Evolutionary conservation across 1,140 invertebrate genomes (phyloP).

Genomic region (Drosophila setifemur): DNA sequence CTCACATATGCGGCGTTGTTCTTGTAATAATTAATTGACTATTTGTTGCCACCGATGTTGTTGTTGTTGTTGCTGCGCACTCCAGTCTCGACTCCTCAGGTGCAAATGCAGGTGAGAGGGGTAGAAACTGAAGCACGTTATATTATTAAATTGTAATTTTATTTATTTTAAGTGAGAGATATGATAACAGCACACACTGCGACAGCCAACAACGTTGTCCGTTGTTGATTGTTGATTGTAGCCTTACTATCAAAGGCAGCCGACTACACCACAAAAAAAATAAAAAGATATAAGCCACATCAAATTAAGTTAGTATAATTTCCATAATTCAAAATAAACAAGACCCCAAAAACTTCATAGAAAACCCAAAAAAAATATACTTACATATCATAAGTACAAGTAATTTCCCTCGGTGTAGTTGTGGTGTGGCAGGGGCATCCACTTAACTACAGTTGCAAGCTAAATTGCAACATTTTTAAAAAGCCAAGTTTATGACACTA

Average conservation of each 20-base stretch:
- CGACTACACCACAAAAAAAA: constrained; percentile 36
- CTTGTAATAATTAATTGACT: constrained; percentile 78
- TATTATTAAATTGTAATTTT: constrained; percentile 80
- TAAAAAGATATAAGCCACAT: neutral
- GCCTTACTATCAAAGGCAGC: constrained; percentile 50
- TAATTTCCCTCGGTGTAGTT: too few relatives aligned
- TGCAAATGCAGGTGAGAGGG: neutral
- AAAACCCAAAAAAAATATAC: too few relatives aligned
- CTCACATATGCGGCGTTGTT: constrained; percentile 41
- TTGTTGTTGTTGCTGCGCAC: constrained; percentile 68
- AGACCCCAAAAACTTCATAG: too few relatives aligned
- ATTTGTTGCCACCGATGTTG: constrained; percentile 78
- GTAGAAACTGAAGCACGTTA: constrained; percentile 26
- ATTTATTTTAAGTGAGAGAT: constrained; percentile 80
- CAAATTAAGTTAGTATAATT: too few relatives aligned
- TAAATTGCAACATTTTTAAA: constrained; percentile 68
- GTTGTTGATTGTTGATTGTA: constrained; percentile 44
- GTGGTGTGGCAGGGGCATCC: neutral
- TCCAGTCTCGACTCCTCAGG: constrained; percentile 59
- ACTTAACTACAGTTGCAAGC: constrained; percentile 29
- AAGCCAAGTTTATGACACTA: constrained; percentile 65
- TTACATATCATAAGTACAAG: too few relatives aligned
- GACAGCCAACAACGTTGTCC: constrained; percentile 25
- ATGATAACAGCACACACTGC: constrained; percentile 61
- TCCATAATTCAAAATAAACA: too few relatives aligned